These are phyloP conservation scores for Oscheius sp. DNA, from an alignment of 2,888 invertebrate species.

Conservation along the genomic window DNA sequence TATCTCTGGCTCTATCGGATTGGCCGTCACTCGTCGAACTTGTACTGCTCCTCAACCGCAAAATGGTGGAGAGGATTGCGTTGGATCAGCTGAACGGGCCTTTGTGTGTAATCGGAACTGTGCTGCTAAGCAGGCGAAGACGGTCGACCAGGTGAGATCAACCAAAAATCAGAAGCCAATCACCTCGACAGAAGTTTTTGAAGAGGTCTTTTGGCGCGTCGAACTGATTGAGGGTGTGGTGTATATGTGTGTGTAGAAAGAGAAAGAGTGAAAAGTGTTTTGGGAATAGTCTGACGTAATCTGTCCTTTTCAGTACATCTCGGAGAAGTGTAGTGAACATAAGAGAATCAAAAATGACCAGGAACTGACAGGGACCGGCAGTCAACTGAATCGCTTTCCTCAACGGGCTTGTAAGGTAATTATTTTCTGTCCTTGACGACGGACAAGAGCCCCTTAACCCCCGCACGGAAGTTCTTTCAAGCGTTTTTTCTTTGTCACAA, in stretches of 20 bases:
- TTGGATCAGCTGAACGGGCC: slow-evolving; percentile 58
- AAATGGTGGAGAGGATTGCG: slow-evolving; percentile 68
- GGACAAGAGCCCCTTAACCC: neutral
- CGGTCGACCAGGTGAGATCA: slow-evolving; percentile 62
- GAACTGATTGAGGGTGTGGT: slow-evolving; percentile 23
- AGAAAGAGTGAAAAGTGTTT: neutral
- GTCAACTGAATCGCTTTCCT: slow-evolving; percentile 66
- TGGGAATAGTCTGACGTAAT: neutral
- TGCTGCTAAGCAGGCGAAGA: slow-evolving; percentile 36
- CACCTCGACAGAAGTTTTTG: neutral
- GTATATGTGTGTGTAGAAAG: neutral
- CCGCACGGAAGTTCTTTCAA: slow-evolving; percentile 9
- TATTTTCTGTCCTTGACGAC: slow-evolving; percentile 24
- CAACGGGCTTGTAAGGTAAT: slow-evolving; percentile 69
- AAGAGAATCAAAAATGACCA: slow-evolving; percentile 62
- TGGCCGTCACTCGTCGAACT: slow-evolving; percentile 44
- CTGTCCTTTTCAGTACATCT: slow-evolving; percentile 58
- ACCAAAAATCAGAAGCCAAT: slow-evolving; percentile 1
- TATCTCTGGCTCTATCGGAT: slow-evolving; percentile 43
- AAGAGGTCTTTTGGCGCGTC: neutral
- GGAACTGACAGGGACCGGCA: slow-evolving; percentile 68
- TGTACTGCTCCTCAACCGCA: slow-evolving; percentile 67
- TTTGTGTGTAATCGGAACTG: slow-evolving; percentile 64
- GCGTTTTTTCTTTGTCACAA: neutral
- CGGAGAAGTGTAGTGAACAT: slow-evolving; percentile 65